These are phyloP conservation scores for Eulemur macaco DNA, from an alignment of 2,113 vertebrate species.

Conservation along the genomic window DNA sequence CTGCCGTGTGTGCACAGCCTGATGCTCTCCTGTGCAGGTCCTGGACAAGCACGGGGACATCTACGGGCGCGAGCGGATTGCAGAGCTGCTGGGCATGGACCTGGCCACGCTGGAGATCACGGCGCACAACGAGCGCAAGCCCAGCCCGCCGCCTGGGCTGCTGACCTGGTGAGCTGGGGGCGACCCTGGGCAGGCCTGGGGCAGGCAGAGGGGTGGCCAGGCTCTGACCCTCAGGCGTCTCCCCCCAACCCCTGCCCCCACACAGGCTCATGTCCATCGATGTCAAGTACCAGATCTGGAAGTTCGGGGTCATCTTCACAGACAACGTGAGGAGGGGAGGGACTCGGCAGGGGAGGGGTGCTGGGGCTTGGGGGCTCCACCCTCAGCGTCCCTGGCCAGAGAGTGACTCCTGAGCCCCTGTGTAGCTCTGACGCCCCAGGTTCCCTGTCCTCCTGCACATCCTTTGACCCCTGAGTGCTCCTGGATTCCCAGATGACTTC, in stretches of 20 bases:
- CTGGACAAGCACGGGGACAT: slow-evolving; percentile 96
- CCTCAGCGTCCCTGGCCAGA: not conserved
- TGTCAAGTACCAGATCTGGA: slow-evolving; percentile 97
- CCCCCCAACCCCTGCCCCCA: not conserved
- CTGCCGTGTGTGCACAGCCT: rapidly evolving
- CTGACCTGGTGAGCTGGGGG: slow-evolving; percentile 86
- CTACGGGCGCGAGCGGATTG: slow-evolving; percentile 94
- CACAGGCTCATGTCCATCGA: slow-evolving; percentile 93
- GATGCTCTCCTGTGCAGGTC: slow-evolving; percentile 81
- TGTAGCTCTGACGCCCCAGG: not conserved
- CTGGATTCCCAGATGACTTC: not conserved
- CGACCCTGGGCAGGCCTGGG: not conserved
- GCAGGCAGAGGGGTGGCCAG: rapidly evolving
- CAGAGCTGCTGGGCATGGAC: slow-evolving; percentile 94
- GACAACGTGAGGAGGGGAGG: slow-evolving; percentile 89
- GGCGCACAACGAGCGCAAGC: slow-evolving; percentile 90
- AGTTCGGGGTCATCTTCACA: slow-evolving; percentile 95
- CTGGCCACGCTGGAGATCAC: slow-evolving; percentile 92
- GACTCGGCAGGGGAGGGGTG: too few species aligned
- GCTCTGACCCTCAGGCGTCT: not conserved
- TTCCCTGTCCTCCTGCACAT: not conserved
- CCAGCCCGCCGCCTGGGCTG: slow-evolving; percentile 87
- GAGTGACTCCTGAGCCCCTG: not conserved
- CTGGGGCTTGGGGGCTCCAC: not conserved
- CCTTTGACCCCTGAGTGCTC: not conserved